Conservation (phyloP, 2,888 invertebrate species). For the Synergus laeviventris region DNA sequence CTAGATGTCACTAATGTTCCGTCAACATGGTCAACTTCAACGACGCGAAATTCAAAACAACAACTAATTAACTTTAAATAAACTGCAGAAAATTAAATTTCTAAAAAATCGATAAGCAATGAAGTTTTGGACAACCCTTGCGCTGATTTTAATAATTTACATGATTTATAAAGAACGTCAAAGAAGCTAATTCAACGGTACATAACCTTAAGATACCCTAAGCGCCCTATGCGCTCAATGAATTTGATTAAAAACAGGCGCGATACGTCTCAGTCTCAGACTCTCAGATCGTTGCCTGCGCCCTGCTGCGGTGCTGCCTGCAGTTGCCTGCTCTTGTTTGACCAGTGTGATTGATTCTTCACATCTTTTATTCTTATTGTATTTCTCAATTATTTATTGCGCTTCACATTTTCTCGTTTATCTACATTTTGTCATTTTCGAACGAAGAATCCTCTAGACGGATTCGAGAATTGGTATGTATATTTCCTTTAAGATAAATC, state of each 20-base stretch:
- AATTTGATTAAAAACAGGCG: slow-evolving; percentile 36
- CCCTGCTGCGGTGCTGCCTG: too few species aligned
- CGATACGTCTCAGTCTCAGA: slow-evolving; percentile 2
- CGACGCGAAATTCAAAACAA: neutral
- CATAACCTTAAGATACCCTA: slow-evolving; percentile 25
- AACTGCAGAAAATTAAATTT: neutral
- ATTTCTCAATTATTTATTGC: neutral
- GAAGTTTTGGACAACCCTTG: slow-evolving; percentile 22
- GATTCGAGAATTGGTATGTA: slow-evolving; percentile 4
- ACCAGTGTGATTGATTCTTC: neutral
- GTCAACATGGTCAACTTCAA: slow-evolving; percentile 17
- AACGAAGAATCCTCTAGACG: neutral
- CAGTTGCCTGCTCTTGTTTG: slow-evolving; percentile 4
- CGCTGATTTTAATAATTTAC: slow-evolving; percentile 9
- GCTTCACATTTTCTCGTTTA: neutral
- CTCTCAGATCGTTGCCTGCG: neutral
- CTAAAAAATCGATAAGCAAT: neutral
- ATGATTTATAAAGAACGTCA: slow-evolving; percentile 37
- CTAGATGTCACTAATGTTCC: slow-evolving; percentile 13
- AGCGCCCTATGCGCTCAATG: neutral
- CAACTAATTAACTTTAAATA: neutral
- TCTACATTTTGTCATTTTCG: neutral
- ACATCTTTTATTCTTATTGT: neutral
- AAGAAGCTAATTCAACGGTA: neutral
- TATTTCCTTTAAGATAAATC: neutral